Percentiles rank a stretch among this genome's conserved stretches.
Conservation (phyloP, 92 coral and sea anemone species). For the Umimayanthus chanpuru region DNA sequence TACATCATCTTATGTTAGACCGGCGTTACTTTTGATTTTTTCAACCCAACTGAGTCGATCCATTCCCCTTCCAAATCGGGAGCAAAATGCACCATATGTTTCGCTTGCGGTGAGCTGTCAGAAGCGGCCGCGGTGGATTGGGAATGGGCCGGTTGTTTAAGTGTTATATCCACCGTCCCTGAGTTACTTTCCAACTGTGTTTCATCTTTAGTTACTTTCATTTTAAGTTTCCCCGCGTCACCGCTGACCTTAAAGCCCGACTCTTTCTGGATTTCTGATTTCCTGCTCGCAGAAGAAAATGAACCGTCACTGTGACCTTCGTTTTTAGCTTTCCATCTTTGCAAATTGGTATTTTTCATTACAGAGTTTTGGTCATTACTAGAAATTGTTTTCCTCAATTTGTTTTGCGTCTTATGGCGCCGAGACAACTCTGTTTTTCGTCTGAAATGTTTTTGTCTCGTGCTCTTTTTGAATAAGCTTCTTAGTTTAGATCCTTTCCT, state of each 20-base stretch:
- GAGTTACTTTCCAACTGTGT: constrained; percentile 82
- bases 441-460: neutral
- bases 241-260: constrained; percentile 72
- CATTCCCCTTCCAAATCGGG: constrained; percentile 14
- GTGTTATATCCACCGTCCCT: constrained; percentile 77
- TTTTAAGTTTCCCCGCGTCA: constrained; percentile 83
- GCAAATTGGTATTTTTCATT: neutral
- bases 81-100: constrained; percentile 11
- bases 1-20: neutral
- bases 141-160: constrained; percentile 58
- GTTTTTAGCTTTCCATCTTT: neutral
- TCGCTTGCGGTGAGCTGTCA: neutral
- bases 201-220: constrained; percentile 79
- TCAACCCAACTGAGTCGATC: constrained; percentile 4
- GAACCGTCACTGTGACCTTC: neutral
- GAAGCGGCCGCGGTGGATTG: constrained; percentile 29
- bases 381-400: neutral
- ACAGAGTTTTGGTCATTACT: neutral
- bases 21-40: constrained; percentile 21
- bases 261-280: constrained; percentile 67
- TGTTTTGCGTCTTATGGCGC: neutral
- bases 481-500: neutral
- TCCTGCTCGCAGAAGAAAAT: constrained; percentile 50
- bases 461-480: constrained; percentile 1
- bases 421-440: neutral